Evolutionary conservation across 1,140 invertebrate genomes (phyloP), one percentile per base, ranked within the genome.

Genomic region (Euwallacea similis): DNA sequence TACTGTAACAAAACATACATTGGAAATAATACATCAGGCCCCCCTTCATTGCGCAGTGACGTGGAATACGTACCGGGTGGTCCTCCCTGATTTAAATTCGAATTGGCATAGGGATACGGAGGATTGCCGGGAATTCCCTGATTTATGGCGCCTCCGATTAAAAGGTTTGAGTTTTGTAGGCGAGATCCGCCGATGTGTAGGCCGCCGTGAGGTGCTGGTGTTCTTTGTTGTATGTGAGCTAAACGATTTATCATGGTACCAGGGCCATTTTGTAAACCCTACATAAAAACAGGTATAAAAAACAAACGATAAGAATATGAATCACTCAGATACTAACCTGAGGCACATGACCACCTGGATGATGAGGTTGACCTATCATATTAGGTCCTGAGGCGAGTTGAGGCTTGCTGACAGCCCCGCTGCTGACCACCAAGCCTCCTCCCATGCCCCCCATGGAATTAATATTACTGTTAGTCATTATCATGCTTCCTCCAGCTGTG

Each of bases 331-430:
- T 9, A 47, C 70, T 80, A 73, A 85, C 83, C 75, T 85, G 85
- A 82, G 84, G 75, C 15, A 81, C 80, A 75, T 82, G 78, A 73
- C 84, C 82, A 72, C 82, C 82, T 8, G 79, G 79, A 66, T 81
- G 79, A 58, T 73, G 74, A 72, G 84, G 83, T 46, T 80, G 77
- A 41, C 71, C 75, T 69, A 81, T 78, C 78, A 82, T 78, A 46
- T 78, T 75, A 79, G 85, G 75, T 84, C 87, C 74, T 85, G 84
- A 60, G 74, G 83, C 42, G 76, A 87, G 81, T 61, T 66, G 70
- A 58, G 88, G 85, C 79, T 90, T 89, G 78, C 91, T 91, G 76
- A 90, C 90, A 33, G 88, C 84, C 79, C 86, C 89, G 78, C 90
- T 91, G 71, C 85, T 79, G 15, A 88, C 87, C 42, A 91, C 86